Evolutionary conservation across 2,888 invertebrate species (phyloP), one percentile per base, ranked within the genome.

Genomic region (Eupithecia subumbrata): DNA sequence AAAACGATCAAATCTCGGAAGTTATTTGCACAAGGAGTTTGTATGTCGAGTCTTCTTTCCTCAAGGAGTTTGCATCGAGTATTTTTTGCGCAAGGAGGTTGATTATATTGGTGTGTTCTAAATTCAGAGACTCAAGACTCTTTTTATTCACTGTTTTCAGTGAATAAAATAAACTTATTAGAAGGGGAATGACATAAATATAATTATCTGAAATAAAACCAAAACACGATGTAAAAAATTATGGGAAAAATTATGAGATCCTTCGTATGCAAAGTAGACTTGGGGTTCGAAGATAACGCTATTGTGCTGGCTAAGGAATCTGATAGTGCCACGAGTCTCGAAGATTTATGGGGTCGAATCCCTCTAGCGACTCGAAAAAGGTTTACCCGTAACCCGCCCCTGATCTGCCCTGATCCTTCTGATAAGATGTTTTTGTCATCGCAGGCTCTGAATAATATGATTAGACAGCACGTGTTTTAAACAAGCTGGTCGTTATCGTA

Each of bases 191-290:
- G 30, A 5, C 0, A 16, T 12, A 45, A 45, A 5, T 40, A 40
- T 3, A 16, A n/a, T 18, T 56, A 22, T 22, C n/a, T 22, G 9
- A 56, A 4, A n/a, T 12, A 25, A 25, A 60, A 60, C 11, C 22
- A 56, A 22, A 22, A 11, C 12, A 25, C 12, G 3, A 22, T 11
- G 9, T 56, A 56, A 56, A 48, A 56, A 56, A 56, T 9, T n/a
- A n/a, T 11, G n/a, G n/a, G 8, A 1, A 52, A n/a, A 52, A 52
- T n/a, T 22, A 37, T 37, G 18, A 22, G 64, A 40, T 66, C 43
- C 30, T 76, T 68, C 64, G 63, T 78, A 79, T 75, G 79, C 77
- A 78, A 81, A 78, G 76, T 72, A 30, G 71, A 73, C 63, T 76
- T 71, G 60, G 74, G 73, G 69, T 72, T 78, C n/a, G n/a, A 43